These are phyloP conservation scores for Xestobium rufovillosum DNA, from an alignment of 2,888 invertebrate species.

Conservation along the genomic window DNA sequence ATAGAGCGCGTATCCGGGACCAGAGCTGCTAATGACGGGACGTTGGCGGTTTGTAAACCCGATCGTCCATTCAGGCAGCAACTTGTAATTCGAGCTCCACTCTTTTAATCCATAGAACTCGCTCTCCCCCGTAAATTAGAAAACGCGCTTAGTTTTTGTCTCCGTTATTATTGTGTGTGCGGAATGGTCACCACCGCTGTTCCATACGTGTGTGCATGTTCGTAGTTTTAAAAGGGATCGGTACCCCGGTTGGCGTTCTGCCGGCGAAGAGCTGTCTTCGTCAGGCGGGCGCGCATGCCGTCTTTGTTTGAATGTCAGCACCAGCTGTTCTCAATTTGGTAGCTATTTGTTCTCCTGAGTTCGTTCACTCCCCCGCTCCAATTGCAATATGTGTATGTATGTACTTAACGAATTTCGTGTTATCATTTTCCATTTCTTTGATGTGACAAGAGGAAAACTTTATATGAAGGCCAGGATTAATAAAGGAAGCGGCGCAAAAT, in stretches of 20 bases:
- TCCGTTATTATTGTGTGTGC: no score
- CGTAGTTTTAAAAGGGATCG: constrained; percentile 25
- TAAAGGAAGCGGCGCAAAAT: no score
- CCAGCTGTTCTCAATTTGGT: constrained; percentile 45
- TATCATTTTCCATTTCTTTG: constrained; percentile 24
- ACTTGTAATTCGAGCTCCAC: no score
- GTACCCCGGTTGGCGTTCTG: constrained; percentile 19
- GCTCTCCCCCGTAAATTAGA: no score
- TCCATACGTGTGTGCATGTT: constrained; percentile 24
- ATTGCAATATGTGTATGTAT: constrained; percentile 29
- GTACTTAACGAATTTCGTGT: constrained; percentile 29
- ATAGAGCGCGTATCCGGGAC: no score
- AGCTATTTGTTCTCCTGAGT: constrained; percentile 36
- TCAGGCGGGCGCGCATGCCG: constrained; percentile 36
- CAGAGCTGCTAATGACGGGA: no score
- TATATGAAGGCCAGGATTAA: no score
- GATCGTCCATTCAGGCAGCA: no score
- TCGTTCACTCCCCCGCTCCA: constrained; percentile 31
- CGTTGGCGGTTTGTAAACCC: no score
- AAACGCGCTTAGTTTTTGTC: no score
- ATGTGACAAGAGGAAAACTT: no score
- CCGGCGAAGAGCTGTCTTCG: constrained; percentile 34
- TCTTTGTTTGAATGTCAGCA: constrained; percentile 48
- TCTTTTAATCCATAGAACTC: no score
- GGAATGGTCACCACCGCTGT: constrained; percentile 17